phyloP scores from a whole-genome alignment of 2,888 invertebrate species.

The Poecilobothrus nobilitatus region DNA sequence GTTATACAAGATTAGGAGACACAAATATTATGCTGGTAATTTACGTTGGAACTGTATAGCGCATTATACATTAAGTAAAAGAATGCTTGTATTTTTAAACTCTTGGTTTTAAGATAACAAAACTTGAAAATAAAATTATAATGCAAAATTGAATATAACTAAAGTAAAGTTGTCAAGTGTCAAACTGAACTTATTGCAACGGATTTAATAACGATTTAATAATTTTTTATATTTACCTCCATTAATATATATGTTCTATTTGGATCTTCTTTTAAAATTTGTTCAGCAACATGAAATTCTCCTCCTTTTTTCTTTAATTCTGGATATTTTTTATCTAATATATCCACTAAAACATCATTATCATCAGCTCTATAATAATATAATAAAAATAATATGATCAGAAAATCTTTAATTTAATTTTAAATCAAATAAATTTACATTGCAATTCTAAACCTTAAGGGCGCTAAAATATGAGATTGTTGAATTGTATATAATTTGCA shows the following conservation, averaged over 20 bases:
- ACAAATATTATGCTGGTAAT: too few relatives aligned
- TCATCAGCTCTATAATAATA: slow-evolving; percentile 53
- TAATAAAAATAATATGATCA: too few relatives aligned
- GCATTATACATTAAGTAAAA: too few relatives aligned
- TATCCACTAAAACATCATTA: slow-evolving; percentile 56
- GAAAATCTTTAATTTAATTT: background rate
- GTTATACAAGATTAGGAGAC: too few relatives aligned
- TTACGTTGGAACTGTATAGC: too few relatives aligned
- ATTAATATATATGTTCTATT: slow-evolving; percentile 50
- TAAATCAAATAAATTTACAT: background rate
- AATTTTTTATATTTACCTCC: slow-evolving; percentile 42
- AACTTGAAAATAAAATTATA: too few relatives aligned
- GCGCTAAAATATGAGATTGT: background rate
- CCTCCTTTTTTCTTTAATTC: slow-evolving; percentile 50
- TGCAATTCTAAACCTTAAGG: background rate
- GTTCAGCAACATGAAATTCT: slow-evolving; percentile 55
- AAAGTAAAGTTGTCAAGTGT: too few relatives aligned
- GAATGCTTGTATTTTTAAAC: too few relatives aligned
- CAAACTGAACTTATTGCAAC: too few relatives aligned
- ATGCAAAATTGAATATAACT: too few relatives aligned
- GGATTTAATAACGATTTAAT: too few relatives aligned
- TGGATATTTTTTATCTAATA: slow-evolving; percentile 47
- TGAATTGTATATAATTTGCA: background rate
- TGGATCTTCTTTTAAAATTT: slow-evolving; percentile 42
- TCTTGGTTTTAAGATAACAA: too few relatives aligned